These are phyloP conservation scores for Macaria notata DNA, from an alignment of 2,888 invertebrate genomes.

Conservation along the genomic window DNA sequence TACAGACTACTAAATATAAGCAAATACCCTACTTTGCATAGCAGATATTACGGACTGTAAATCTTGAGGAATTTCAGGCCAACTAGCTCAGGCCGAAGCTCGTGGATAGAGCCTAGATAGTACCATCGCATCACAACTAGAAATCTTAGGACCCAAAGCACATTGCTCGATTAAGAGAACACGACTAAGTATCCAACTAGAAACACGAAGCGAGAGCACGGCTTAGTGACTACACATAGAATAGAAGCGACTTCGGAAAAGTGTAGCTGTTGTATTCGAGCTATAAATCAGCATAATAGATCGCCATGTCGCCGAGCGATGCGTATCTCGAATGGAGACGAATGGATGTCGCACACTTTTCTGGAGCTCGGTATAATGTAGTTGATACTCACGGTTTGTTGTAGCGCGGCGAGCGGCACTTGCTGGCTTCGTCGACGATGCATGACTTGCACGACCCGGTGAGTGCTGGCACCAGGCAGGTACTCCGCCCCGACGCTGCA, in stretches of 20 bases:
- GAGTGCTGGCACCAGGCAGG: conserved; percentile 59
- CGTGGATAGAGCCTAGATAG: conserved; percentile 5
- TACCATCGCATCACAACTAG: background rate
- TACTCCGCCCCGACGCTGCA: conserved; percentile 35
- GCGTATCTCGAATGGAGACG: conserved; percentile 4
- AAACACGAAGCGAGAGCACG: conserved; percentile 3
- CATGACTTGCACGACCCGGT: conserved; percentile 83
- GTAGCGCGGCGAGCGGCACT: conserved; percentile 79
- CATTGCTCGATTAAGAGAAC: conserved; percentile 19
- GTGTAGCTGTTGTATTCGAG: conserved; percentile 14
- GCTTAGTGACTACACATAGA: conserved; percentile 5
- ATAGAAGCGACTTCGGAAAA: conserved; percentile 23
- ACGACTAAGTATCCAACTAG: conserved; percentile 8
- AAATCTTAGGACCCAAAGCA: conserved; percentile 18
- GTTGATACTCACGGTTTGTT: conserved; percentile 64
- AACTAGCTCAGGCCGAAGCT: background rate
- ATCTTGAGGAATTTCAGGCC: background rate
- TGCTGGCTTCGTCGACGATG: conserved; percentile 81
- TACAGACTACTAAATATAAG: conserved; percentile 11
- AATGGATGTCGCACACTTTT: conserved; percentile 23
- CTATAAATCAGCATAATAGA: conserved; percentile 4
- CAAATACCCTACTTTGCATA: conserved; percentile 1
- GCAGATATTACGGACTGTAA: background rate
- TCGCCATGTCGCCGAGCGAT: conserved; percentile 9
- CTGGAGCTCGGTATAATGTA: conserved; percentile 42